Conservation (phyloP, 2,888 invertebrate genomes). For the Idaea straminata region DNA sequence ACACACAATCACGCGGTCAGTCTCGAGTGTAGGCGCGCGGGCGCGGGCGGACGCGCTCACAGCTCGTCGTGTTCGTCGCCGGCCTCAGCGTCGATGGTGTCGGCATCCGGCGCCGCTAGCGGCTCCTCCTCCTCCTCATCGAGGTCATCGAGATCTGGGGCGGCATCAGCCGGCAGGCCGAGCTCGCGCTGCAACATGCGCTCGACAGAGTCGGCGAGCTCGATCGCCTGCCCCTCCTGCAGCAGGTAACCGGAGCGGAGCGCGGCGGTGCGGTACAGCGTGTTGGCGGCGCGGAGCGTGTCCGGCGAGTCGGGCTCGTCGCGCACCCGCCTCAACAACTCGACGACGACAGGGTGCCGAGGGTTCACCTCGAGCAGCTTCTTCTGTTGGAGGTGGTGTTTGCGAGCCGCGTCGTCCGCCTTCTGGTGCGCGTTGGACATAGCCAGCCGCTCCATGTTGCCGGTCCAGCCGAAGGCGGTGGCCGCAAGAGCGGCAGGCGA, state of each 20-base stretch:
- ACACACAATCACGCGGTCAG: not conserved
- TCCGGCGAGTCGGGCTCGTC: slow-evolving; percentile 29
- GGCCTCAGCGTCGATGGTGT: slow-evolving; percentile 21
- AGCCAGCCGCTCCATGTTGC: slow-evolving; percentile 99
- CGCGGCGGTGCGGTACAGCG: slow-evolving; percentile 91
- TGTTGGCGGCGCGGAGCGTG: slow-evolving; percentile 86
- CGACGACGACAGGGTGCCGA: slow-evolving; percentile 95
- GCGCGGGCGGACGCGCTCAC: slow-evolving; percentile 26
- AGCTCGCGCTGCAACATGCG: slow-evolving; percentile 90
- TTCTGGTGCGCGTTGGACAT: slow-evolving; percentile 98
- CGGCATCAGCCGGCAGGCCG: slow-evolving; percentile 88
- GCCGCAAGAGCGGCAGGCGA: slow-evolving; percentile 98
- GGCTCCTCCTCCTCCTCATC: slow-evolving; percentile 29
- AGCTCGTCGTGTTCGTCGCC: slow-evolving; percentile 23
- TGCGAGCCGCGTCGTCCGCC: slow-evolving; percentile 92
- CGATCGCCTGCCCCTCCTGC: slow-evolving; percentile 78
- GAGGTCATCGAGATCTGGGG: slow-evolving; percentile 39
- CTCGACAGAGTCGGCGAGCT: slow-evolving; percentile 95
- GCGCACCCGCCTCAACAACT: slow-evolving; percentile 89
- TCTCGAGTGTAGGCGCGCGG: not conserved
- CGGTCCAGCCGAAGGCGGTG: slow-evolving; percentile 98
- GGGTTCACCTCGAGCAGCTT: slow-evolving; percentile 99
- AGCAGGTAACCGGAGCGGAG: slow-evolving; percentile 93
- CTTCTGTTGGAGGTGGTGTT: slow-evolving; percentile 95
- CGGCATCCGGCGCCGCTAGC: slow-evolving; percentile 25